Conservation (phyloP, 2,888 invertebrate genomes). For the Pollenia griseotomentosa region DNA sequence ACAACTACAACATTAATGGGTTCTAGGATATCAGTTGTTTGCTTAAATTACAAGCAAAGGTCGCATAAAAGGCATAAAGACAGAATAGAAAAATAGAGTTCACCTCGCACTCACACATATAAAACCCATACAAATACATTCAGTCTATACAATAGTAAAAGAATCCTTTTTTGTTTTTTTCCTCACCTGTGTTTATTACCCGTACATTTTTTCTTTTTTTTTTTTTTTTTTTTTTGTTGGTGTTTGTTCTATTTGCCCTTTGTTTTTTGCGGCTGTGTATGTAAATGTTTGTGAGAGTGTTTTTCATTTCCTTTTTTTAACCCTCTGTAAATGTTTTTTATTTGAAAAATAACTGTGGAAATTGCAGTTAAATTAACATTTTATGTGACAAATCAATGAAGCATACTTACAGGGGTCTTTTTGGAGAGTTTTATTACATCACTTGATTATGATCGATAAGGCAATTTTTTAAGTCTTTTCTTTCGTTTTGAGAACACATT, state of each 20-base stretch:
- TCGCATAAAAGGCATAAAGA: constrained; percentile 68
- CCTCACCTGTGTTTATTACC: constrained; percentile 49
- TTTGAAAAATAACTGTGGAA: constrained; percentile 44
- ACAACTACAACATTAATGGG: constrained; percentile 11
- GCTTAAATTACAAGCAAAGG: constrained; percentile 72
- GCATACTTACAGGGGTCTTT: constrained; percentile 45
- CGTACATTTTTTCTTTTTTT: constrained; percentile 16
- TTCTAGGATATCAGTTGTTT: constrained; percentile 58
- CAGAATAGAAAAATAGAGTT: constrained; percentile 17
- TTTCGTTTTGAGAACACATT: not conserved
- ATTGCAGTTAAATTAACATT: constrained; percentile 72
- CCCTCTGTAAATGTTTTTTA: constrained; percentile 26
- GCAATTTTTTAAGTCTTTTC: not conserved
- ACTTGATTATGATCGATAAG: not conserved
- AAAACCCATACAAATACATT: constrained; percentile 48
- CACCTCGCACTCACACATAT: not conserved
- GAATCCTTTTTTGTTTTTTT: constrained; percentile 8
- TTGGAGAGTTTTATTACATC: not conserved
- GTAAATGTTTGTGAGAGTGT: not conserved
- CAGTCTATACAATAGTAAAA: constrained; percentile 13
- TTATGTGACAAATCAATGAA: constrained; percentile 75
- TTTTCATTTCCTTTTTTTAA: constrained; percentile 7
- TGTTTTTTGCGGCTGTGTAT: constrained; percentile 11
- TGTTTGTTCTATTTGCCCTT: constrained; percentile 23
- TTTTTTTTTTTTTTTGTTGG: not conserved